Percentiles rank a stretch among this genome's conserved stretches.
These are phyloP conservation scores for Drosophila diplacantha DNA, from an alignment of 2,888 invertebrate species.

Conservation along the genomic window DNA sequence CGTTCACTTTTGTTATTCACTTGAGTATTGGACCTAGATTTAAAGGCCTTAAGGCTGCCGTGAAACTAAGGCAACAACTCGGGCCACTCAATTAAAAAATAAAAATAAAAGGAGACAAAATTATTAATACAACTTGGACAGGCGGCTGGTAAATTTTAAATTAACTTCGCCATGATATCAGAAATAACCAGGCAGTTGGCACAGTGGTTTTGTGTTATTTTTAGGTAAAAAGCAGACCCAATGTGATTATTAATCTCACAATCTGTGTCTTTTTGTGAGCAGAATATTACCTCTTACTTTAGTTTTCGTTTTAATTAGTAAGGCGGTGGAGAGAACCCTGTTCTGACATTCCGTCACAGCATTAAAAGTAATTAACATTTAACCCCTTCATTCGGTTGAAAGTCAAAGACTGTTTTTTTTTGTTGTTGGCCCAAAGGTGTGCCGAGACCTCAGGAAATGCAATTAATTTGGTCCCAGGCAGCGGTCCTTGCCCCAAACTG, in stretches of 20 bases:
- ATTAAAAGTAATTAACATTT: slow-evolving; percentile 66
- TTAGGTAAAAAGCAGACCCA: background rate
- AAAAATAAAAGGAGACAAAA: slow-evolving; percentile 56
- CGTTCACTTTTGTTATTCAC: background rate
- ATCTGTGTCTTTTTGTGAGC: too few species aligned
- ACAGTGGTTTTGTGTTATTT: background rate
- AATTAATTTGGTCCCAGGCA: slow-evolving; percentile 24
- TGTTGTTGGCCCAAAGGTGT: slow-evolving; percentile 23
- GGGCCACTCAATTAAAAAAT: slow-evolving; percentile 27
- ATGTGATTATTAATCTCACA: background rate
- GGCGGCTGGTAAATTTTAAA: slow-evolving; percentile 29
- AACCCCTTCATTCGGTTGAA: slow-evolving; percentile 14
- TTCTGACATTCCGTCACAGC: slow-evolving; percentile 56
- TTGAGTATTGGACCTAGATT: background rate
- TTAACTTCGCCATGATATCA: slow-evolving; percentile 32
- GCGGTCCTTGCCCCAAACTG: background rate
- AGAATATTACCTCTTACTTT: background rate
- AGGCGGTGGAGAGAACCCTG: slow-evolving; percentile 13
- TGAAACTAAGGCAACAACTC: background rate
- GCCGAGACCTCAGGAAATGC: slow-evolving; percentile 21
- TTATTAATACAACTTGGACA: slow-evolving; percentile 48
- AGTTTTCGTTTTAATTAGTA: slow-evolving; percentile 9
- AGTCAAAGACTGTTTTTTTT: slow-evolving; percentile 14
- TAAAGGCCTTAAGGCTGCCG: background rate
- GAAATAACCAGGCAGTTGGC: background rate